These are phyloP conservation scores for Tor tambroides DNA, from an alignment of 2,113 vertebrate genomes.

Conservation along the genomic window DNA sequence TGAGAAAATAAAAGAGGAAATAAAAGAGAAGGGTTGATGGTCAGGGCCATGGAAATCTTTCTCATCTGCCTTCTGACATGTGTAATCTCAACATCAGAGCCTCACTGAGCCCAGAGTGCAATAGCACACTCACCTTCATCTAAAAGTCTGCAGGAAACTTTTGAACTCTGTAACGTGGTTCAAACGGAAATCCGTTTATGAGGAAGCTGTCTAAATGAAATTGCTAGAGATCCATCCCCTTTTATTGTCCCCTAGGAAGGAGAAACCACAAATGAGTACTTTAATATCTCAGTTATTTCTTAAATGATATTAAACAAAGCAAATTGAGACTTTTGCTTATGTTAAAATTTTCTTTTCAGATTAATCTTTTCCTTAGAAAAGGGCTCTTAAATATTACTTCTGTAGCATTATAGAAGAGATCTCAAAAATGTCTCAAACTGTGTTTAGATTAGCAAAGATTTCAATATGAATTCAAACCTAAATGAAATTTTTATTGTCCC, in stretches of 20 bases:
- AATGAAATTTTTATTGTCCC: no score
- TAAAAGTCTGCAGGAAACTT: constrained; percentile 39
- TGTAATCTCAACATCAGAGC: constrained; percentile 62
- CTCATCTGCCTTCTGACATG: constrained; percentile 61
- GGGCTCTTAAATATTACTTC: not conserved
- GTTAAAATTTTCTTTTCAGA: not conserved
- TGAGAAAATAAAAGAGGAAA: constrained; percentile 64
- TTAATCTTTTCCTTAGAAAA: not conserved
- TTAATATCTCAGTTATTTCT: constrained; percentile 2
- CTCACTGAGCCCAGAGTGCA: constrained; percentile 67
- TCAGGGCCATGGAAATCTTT: constrained; percentile 27
- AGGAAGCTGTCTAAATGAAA: not conserved
- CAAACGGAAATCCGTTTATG: not conserved
- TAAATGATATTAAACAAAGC: not conserved
- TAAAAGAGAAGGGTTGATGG: constrained; percentile 52
- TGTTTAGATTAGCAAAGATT: not conserved
- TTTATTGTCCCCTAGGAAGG: not conserved
- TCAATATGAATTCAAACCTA: not conserved
- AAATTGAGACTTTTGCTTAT: not conserved
- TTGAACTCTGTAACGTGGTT: constrained; percentile 50
- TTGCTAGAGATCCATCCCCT: not conserved
- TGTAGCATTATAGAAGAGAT: not conserved
- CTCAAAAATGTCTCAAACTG: not conserved
- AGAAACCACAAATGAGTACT: not conserved
- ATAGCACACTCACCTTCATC: constrained; percentile 33